Evolutionary conservation across 2,888 invertebrate genomes (phyloP).

Genomic region (Drosophila parthenogenetica): DNA sequence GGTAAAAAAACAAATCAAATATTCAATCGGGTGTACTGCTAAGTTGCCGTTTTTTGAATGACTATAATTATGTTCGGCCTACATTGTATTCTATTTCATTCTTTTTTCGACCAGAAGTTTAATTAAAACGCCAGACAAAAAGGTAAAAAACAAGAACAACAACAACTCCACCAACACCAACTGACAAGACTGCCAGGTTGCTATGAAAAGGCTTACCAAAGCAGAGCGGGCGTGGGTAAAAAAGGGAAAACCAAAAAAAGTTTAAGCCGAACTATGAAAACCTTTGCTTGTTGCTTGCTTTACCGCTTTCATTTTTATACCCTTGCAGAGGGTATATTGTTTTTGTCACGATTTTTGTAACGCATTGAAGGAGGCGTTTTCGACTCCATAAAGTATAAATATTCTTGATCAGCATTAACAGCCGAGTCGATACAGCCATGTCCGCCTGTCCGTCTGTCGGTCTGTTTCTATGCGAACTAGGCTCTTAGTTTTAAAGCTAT

Average conservation of each 20-base stretch:
- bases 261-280: slow-evolving; percentile 49
- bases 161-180: slow-evolving; percentile 13
- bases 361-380: too few relatives aligned
- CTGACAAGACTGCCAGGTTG: slow-evolving; percentile 36
- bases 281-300: slow-evolving; percentile 59
- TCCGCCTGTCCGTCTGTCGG: too few relatives aligned
- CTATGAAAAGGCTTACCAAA: slow-evolving; percentile 40
- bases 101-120: slow-evolving; percentile 53
- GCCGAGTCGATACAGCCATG: too few relatives aligned
- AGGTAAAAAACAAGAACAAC: slow-evolving; percentile 3
- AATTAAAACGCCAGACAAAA: slow-evolving; percentile 67
- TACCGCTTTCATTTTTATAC: slow-evolving; percentile 29
- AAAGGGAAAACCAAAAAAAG: slow-evolving; percentile 25
- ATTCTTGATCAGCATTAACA: too few relatives aligned
- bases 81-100: slow-evolving; percentile 11
- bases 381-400: too few relatives aligned
- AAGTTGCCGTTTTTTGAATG: slow-evolving; percentile 46
- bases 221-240: slow-evolving; percentile 7
- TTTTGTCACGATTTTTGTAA: too few relatives aligned
- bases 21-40: slow-evolving; percentile 55
- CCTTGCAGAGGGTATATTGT: too few relatives aligned
- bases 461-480: too few relatives aligned
- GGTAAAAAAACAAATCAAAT: slow-evolving; percentile 40
- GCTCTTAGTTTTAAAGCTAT: too few relatives aligned
- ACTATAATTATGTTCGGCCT: slow-evolving; percentile 55